These are phyloP conservation scores for Chlorops oryzae DNA, from an alignment of 1,140 invertebrate species.

Conservation along the genomic window DNA sequence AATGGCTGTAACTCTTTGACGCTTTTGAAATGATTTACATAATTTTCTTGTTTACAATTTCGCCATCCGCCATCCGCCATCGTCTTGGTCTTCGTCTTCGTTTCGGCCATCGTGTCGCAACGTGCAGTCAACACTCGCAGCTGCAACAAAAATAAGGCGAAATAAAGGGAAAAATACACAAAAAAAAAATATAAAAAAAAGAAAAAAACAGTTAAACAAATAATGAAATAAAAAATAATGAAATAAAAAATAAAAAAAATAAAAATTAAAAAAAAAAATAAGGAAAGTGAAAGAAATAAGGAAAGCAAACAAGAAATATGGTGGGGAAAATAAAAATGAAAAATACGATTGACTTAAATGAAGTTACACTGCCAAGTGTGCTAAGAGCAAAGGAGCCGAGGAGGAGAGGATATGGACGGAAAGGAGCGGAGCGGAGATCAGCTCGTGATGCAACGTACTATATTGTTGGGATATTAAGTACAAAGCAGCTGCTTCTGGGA, in stretches of 20 bases:
- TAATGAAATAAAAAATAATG: background rate
- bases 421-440: background rate
- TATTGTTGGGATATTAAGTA: background rate
- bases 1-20: slow-evolving; percentile 25
- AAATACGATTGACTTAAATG: slow-evolving; percentile 40
- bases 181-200: no score
- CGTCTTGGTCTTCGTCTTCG: no score
- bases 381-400: background rate
- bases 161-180: no score
- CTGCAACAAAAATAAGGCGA: no score
- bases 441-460: no score
- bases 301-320: background rate
- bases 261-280: slow-evolving; percentile 7
- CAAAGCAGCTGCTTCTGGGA: no score
- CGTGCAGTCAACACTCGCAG: no score
- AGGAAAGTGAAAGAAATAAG: slow-evolving; percentile 7
- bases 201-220: background rate
- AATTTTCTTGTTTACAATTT: slow-evolving; percentile 45
- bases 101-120: no score
- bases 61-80: no score
- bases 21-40: no score
- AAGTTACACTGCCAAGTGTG: slow-evolving; percentile 35
- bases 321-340: slow-evolving; percentile 6
- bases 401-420: background rate
- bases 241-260: slow-evolving; percentile 3